These are phyloP conservation scores for Chelonus insularis DNA, from an alignment of 1,140 invertebrate genomes.

Conservation along the genomic window DNA sequence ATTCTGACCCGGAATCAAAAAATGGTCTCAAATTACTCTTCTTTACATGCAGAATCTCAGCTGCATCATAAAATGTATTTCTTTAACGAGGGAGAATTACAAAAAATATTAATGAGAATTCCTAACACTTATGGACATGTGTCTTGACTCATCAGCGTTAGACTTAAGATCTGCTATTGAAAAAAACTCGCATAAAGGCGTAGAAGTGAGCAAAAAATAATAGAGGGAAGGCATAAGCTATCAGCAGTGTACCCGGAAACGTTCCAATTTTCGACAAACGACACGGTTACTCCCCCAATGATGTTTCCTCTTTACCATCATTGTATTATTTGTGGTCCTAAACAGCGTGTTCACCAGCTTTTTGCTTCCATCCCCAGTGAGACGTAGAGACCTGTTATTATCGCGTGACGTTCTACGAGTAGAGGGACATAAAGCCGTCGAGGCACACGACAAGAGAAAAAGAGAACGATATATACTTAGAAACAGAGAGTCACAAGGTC, in stretches of 20 bases:
- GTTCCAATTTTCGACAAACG: constrained; percentile 42
- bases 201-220: neutral
- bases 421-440: constrained; percentile 39
- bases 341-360: constrained; percentile 18
- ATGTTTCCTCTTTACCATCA: neutral
- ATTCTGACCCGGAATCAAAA: constrained; percentile 10
- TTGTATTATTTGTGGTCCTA: constrained; percentile 3
- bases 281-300: constrained; percentile 27
- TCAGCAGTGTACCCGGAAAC: constrained; percentile 32
- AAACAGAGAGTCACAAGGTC: constrained; percentile 8
- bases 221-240: neutral
- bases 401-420: constrained; percentile 35
- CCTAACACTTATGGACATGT: neutral
- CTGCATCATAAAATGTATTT: neutral
- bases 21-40: constrained; percentile 24
- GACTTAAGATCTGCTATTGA: neutral
- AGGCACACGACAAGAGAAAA: constrained; percentile 6
- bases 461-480: neutral
- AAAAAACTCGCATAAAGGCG: neutral
- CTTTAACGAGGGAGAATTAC: neutral
- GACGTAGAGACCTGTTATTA: constrained; percentile 39
- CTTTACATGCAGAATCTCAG: neutral
- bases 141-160: neutral
- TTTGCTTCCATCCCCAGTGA: constrained; percentile 24
- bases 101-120: constrained; percentile 6